Evolutionary conservation across 2,888 invertebrate species (phyloP).

Genomic region (Nebria salina): DNA sequence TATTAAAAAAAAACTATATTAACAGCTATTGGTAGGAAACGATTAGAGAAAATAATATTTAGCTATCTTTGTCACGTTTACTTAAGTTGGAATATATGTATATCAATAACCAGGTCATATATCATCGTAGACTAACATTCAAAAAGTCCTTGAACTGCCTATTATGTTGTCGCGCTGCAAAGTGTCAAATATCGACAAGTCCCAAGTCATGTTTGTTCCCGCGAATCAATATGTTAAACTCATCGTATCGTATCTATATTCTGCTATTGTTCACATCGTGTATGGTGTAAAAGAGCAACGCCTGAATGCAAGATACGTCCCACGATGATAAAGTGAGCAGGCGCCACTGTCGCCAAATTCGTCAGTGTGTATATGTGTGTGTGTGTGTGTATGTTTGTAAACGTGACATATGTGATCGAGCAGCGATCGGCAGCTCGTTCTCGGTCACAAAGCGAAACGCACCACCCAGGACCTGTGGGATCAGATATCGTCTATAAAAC

Average conservation of each 20-base stretch:
- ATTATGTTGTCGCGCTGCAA: not conserved
- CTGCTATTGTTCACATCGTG: conserved; percentile 14
- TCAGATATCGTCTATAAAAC: conserved; percentile 45
- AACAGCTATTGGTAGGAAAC: too few relatives aligned
- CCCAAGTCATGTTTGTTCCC: not conserved
- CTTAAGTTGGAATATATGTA: not conserved
- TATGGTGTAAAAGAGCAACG: conserved; percentile 14
- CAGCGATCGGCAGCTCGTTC: conserved; percentile 18
- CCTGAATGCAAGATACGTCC: not conserved
- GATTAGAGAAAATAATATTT: too few relatives aligned
- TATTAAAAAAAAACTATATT: too few relatives aligned
- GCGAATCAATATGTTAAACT: conserved; percentile 21
- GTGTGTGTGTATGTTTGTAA: not conserved
- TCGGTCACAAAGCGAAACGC: conserved; percentile 18
- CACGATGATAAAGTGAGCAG: conserved; percentile 12
- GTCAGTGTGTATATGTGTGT: not conserved
- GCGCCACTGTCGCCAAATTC: not conserved
- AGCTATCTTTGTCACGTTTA: too few relatives aligned
- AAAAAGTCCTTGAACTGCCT: not conserved
- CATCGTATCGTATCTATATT: conserved; percentile 18
- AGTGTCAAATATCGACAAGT: not conserved
- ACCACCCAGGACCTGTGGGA: conserved; percentile 20
- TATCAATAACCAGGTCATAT: not conserved
- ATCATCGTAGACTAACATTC: not conserved
- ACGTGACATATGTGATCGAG: conserved; percentile 19